Percentiles rank a stretch among this genome's conserved stretches.
Conservation (phyloP, 2,113 vertebrate genomes). For the Microtus richardsoni region DNA sequence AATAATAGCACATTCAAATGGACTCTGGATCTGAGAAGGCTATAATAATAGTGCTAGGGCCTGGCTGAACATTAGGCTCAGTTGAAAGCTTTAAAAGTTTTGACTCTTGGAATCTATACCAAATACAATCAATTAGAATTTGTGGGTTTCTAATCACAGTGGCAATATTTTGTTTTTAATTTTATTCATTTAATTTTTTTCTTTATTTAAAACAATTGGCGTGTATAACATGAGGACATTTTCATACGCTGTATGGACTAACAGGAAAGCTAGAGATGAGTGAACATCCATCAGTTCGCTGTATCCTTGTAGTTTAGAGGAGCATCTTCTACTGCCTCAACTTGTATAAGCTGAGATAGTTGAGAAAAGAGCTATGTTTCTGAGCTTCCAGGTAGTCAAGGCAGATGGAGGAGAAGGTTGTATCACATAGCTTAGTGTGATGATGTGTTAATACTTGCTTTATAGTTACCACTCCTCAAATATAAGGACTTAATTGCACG, state of each 20-base stretch:
- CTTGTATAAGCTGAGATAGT: neutral
- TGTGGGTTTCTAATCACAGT: neutral
- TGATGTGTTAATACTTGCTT: neutral
- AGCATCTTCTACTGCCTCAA: neutral
- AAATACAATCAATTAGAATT: conserved; percentile 24
- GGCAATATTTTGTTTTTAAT: neutral
- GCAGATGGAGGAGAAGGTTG: neutral
- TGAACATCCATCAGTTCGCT: neutral
- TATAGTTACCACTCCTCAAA: conserved; percentile 6
- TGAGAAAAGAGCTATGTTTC: neutral
- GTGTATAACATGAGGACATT: neutral
- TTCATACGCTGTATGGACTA: neutral
- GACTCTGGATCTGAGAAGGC: neutral
- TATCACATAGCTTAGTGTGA: neutral
- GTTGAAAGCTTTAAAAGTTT: neutral
- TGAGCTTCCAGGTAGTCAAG: conserved; percentile 17
- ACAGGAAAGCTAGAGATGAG: neutral
- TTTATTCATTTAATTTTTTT: neutral
- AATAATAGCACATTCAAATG: neutral
- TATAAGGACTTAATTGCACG: neutral
- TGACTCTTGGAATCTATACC: neutral
- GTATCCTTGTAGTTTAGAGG: neutral
- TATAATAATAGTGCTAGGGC: neutral
- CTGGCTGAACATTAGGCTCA: neutral
- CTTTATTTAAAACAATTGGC: neutral